Percentiles rank a stretch among this genome's conserved stretches.
Evolutionary conservation across 2,113 vertebrate genomes (phyloP).

Genomic region (Elephas maximus): DNA sequence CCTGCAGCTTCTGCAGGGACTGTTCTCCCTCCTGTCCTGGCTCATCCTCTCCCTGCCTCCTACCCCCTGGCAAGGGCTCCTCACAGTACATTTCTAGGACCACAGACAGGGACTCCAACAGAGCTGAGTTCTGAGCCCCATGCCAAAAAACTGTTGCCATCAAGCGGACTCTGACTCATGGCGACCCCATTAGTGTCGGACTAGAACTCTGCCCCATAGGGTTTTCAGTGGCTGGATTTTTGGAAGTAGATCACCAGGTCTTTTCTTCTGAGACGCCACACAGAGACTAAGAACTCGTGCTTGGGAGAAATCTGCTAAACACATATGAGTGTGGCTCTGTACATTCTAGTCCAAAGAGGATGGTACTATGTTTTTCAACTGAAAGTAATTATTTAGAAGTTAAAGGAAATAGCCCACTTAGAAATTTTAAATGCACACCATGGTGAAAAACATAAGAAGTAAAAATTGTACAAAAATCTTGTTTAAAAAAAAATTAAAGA

Average conservation of each 20-base stretch:
- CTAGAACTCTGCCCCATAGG: no score
- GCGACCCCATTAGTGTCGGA: no score
- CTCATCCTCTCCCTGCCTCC: accelerated
- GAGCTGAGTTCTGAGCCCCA: neutral
- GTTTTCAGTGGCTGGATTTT: no score
- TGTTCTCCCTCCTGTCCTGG: accelerated
- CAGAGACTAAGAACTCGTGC: neutral
- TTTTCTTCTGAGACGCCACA: no score
- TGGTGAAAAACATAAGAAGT: neutral
- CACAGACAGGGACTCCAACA: accelerated
- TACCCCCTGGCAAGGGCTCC: accelerated
- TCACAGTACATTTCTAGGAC: neutral
- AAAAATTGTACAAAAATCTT: neutral
- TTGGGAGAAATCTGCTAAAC: no score
- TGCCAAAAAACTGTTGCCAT: no score
- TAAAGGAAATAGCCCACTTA: neutral
- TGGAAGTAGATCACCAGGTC: no score
- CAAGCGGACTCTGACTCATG: no score
- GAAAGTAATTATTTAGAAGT: neutral
- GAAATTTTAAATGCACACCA: neutral
- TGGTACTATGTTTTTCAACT: neutral
- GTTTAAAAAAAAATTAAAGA: neutral
- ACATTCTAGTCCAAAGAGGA: neutral
- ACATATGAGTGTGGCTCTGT: accelerated
- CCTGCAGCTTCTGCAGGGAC: neutral